Evolutionary conservation across 2,113 vertebrate species (phyloP).

Genomic region (Phyllostomus hastatus): DNA sequence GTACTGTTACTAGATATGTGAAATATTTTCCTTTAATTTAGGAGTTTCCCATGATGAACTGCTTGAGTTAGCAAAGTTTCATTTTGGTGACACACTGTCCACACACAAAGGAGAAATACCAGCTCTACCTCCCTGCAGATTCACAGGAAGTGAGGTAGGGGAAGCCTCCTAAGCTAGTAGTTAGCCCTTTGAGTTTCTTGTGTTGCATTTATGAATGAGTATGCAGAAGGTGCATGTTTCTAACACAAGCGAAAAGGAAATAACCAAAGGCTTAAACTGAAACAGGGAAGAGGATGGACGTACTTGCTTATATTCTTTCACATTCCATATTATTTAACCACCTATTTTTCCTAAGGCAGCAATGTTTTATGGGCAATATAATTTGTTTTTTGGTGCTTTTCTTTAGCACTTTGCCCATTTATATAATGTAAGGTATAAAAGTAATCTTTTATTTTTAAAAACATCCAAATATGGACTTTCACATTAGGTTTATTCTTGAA

Average conservation of each 20-base stretch:
- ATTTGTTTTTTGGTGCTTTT: background rate
- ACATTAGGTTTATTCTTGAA: background rate
- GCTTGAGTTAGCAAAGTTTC: conserved; percentile 91
- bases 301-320: background rate
- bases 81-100: conserved; percentile 92
- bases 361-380: background rate
- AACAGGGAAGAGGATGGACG: background rate
- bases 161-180: background rate
- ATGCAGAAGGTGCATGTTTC: background rate
- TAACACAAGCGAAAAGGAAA: background rate
- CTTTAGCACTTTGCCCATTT: background rate
- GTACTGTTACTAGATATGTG: background rate
- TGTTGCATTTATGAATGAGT: background rate
- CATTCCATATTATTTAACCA: background rate
- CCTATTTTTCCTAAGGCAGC: background rate
- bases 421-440: background rate
- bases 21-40: conserved; percentile 75
- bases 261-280: background rate
- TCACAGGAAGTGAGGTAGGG: conserved; percentile 97
- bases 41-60: conserved; percentile 93
- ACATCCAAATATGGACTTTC: background rate
- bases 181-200: background rate
- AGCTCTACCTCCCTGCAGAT: conserved; percentile 87
- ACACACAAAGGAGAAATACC: conserved; percentile 87
- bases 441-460: background rate